Base-by-base conservation (phyloP, 2,797 vertebrate species). In the Sebastolobus altivelis region DNA sequence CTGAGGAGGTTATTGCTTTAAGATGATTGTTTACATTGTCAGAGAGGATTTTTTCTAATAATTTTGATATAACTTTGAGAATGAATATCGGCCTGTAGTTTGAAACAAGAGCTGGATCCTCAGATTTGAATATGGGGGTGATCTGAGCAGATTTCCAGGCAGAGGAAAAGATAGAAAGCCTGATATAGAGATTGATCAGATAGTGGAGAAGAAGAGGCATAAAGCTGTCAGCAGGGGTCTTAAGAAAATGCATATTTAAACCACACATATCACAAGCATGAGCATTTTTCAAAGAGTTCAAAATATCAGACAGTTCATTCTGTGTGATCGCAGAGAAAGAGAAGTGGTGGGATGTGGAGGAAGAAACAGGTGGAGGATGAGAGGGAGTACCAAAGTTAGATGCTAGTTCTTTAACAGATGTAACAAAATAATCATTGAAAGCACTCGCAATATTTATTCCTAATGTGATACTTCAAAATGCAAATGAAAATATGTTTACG, bases 361-460 rank as follows among this genome's bases (percentile, higher is more conserved):
- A 65, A 65, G 62, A 65, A 37, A 35, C 31, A 35, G 33, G 33
- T 37, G 60, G 8, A 25, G 13, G 55, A 14, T 33, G 13, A 43
- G n/a, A 65, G 4, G n/a, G 13, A 43, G 4, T 1, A 65, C 61
- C 35, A 40, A 25, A 63, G 49, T 54, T 63, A 9, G 22, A 54
- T 54, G 49, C n/a, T 16, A 65, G 37, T 25, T 40, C 35, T 40
- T 63, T 11, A 63, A 63, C 12, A 63, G 61, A 63, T 25, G 35
- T 63, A 22, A 7, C 61, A 63, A 40, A 63, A 63, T 63, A 61
- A 61, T 61, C 31, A 61, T n/a, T 12, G 60, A 35, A 35, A n/a
- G 31, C 31, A 37, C 54, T 13, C 4, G 25, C 25, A 29, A 18
- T 46, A 18, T 46, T 46, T 46, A 46, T 65, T 40, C 40, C 33